Percentiles rank a stretch among this genome's conserved stretches.
Conservation (phyloP, 2,888 invertebrate species). For the Leucoma salicis region DNA sequence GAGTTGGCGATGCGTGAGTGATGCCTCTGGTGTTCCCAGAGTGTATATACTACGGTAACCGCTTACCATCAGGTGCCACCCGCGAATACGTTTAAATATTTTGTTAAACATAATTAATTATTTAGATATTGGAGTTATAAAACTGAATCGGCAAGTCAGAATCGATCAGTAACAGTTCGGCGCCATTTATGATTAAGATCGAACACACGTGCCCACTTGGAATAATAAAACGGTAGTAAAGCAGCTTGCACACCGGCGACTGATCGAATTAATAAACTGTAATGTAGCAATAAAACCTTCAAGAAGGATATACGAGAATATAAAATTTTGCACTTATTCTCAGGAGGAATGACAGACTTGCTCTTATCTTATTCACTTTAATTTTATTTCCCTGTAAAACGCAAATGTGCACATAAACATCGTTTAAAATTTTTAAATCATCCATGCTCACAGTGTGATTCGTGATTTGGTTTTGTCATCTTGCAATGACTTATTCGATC, state of each 20-base stretch:
- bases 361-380: slow-evolving; percentile 20
- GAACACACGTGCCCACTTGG: slow-evolving; percentile 38
- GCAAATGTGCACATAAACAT: slow-evolving; percentile 26
- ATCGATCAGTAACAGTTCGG: slow-evolving; percentile 23
- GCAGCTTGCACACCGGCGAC: slow-evolving; percentile 28
- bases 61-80: no score
- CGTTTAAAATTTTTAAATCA: slow-evolving; percentile 11
- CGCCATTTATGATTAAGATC: slow-evolving; percentile 40
- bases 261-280: slow-evolving; percentile 37
- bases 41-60: no score
- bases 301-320: slow-evolving; percentile 24
- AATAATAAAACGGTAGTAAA: slow-evolving; percentile 44
- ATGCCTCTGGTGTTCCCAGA: no score
- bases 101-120: slow-evolving; percentile 6
- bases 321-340: slow-evolving; percentile 15
- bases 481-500: neutral
- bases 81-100: no score
- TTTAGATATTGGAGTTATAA: slow-evolving; percentile 1
- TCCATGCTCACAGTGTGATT: neutral
- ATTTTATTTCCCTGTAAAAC: slow-evolving; percentile 30
- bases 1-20: no score
- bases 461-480: neutral
- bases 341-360: slow-evolving; percentile 3
- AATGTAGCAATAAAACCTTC: slow-evolving; percentile 33
- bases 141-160: slow-evolving; percentile 3